phyloP scores from a whole-genome alignment of 2,113 vertebrate genomes.

The Crotalus viridis region DNA sequence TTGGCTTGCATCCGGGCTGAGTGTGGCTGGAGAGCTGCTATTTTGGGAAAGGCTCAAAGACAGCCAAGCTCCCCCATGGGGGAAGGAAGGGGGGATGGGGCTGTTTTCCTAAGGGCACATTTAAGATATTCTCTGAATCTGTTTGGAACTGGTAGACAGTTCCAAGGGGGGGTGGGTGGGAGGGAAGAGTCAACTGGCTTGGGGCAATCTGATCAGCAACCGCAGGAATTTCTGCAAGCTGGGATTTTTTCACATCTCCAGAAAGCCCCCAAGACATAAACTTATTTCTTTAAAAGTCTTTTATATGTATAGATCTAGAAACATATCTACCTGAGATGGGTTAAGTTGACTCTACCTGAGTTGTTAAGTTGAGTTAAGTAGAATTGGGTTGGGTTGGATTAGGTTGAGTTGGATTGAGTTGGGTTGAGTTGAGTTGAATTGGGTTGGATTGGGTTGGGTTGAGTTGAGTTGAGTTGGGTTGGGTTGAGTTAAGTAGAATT shows the following conservation, averaged over 20 bases:
- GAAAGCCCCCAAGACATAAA: not conserved
- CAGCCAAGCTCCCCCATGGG: not conserved
- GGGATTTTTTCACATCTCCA: not conserved
- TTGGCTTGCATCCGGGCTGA: not conserved
- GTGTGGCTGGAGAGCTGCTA: not conserved
- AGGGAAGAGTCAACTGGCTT: not conserved
- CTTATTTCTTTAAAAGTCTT: not conserved
- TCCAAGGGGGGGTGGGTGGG: too few relatives aligned
- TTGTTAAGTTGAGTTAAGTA: too few relatives aligned
- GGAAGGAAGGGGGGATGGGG: not conserved
- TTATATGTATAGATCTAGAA: not conserved
- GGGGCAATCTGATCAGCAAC: not conserved
- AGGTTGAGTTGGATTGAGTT: not conserved
- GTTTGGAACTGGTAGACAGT: not conserved
- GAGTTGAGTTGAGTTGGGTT: too few relatives aligned
- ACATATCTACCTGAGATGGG: not conserved
- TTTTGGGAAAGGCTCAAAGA: not conserved
- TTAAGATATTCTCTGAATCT: not conserved
- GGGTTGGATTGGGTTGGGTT: too few relatives aligned
- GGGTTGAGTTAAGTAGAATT: too few relatives aligned
- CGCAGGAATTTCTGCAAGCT: not conserved
- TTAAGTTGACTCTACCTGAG: too few relatives aligned
- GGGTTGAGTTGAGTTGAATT: not conserved
- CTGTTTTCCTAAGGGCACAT: not conserved
- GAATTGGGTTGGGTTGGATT: fast-evolving